Conservation (phyloP, 2,113 vertebrate genomes). For the Gymnobelideus leadbeateri region DNA sequence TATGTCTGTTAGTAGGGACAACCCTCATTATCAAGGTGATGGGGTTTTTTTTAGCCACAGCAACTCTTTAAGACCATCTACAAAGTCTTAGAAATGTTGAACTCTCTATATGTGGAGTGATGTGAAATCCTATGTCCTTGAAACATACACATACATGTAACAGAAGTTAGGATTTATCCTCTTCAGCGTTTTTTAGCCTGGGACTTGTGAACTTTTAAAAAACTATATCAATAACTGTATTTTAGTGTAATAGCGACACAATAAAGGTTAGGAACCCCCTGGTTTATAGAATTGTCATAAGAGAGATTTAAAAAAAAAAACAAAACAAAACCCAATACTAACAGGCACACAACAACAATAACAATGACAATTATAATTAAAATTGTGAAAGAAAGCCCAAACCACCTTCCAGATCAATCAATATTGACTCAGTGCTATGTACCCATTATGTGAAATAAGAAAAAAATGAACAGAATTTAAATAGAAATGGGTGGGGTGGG, state of each 20-base stretch:
- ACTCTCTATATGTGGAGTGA: background rate
- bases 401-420: background rate
- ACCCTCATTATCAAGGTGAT: background rate
- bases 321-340: too few relatives aligned
- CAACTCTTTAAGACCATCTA: background rate
- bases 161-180: background rate
- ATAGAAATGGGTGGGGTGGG: background rate
- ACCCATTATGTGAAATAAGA: background rate
- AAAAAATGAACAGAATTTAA: background rate
- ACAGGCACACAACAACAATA: background rate
- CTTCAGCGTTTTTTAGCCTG: background rate
- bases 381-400: background rate
- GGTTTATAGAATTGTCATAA: background rate
- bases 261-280: background rate
- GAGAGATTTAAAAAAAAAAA: background rate
- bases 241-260: background rate
- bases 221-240: background rate
- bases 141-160: background rate
- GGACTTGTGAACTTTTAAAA: background rate
- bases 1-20: background rate
- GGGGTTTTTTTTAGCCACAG: background rate
- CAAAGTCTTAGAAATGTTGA: background rate
- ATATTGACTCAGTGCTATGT: background rate
- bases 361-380: background rate
- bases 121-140: background rate